phyloP scores from a whole-genome alignment of 2,888 invertebrate genomes.

The Euzetes globulus region DNA sequence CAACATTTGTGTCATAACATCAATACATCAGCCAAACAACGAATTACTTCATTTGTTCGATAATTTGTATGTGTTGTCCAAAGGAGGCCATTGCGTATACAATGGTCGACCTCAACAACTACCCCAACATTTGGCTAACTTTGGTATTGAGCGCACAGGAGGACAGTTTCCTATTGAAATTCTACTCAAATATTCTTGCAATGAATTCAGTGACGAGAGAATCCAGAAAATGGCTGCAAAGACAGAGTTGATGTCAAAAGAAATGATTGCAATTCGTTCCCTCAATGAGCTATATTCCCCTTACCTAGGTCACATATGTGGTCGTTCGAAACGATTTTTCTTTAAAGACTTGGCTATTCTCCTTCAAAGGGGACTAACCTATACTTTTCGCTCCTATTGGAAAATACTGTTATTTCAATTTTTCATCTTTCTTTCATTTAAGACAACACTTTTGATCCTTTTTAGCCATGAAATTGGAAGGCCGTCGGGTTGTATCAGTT shows the following conservation, averaged over 20 bases:
- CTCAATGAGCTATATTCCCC: too few species aligned
- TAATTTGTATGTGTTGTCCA: not conserved
- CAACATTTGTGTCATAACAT: constrained; percentile 19
- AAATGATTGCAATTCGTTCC: not conserved
- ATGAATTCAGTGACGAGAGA: not conserved
- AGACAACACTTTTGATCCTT: not conserved
- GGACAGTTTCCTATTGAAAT: not conserved
- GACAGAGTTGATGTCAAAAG: not conserved
- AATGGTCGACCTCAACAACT: not conserved
- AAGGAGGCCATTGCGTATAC: constrained; percentile 1
- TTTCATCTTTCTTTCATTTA: not conserved
- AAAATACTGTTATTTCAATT: not conserved
- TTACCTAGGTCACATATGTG: too few species aligned
- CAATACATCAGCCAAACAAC: constrained; percentile 25
- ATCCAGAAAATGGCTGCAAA: not conserved
- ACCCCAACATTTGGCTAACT: not conserved
- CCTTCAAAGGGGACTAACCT: too few species aligned
- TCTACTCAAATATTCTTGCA: constrained; percentile 27
- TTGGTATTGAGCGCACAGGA: not conserved
- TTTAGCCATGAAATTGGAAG: constrained; percentile 15
- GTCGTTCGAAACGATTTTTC: too few species aligned
- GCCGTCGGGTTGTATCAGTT: constrained; percentile 19
- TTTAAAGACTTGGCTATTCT: too few species aligned
- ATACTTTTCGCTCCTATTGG: constrained; percentile 8
- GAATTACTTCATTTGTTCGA: not conserved